Base-by-base conservation (phyloP, 2,113 vertebrate genomes). In the Mus spicilegus region DNA sequence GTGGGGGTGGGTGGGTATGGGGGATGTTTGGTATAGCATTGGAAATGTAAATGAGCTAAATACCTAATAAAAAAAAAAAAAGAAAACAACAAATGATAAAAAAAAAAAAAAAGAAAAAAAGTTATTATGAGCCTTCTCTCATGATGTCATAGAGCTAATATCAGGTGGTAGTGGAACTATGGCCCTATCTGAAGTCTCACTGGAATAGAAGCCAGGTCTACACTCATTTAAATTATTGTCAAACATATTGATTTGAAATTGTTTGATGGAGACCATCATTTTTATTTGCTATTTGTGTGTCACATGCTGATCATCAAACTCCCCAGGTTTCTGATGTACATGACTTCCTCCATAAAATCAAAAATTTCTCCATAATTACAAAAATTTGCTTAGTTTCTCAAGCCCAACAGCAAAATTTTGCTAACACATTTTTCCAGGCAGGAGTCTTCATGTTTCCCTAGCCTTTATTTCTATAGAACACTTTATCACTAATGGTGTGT, bases 161-260 rank as follows among this genome's bases (percentile, higher is more conserved):
- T 2, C 49, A 19, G 33, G 30, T 56, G 17, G 56, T 19, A 3
- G 3, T 26, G 9, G 8, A 16, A 26, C 1, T 65, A 0, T 39
- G 12, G 49, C 42, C 9, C 49, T 51, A 20, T 54, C n/a, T 61
- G 16, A n/a, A 7, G 0, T 39, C 75, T 51, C 33, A 13, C 5
- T 61, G 2, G 4, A 22, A 49, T 69, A 84, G 54, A 76, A 72
- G 7, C 4, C 14, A 95, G 16, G 81, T 70, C 14, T 22, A 19
- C 19, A n/a, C 5, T 75, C 6, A 87, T 84, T 63, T 0, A 5
- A 54, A 84, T 78, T 36, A 17, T 90, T 56, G 61, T 56, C 11
- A 82, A 90, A 77, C 42, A 77, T 5, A 51, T 58, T 69, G 77
- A 9, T 22, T 75, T 73, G 30, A 42, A 9, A 30, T 30, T 70